Evolutionary conservation across 37 sponge, comb jelly and placozoan species (phyloP).

Genomic region (Mnemiopsis leidyi): DNA sequence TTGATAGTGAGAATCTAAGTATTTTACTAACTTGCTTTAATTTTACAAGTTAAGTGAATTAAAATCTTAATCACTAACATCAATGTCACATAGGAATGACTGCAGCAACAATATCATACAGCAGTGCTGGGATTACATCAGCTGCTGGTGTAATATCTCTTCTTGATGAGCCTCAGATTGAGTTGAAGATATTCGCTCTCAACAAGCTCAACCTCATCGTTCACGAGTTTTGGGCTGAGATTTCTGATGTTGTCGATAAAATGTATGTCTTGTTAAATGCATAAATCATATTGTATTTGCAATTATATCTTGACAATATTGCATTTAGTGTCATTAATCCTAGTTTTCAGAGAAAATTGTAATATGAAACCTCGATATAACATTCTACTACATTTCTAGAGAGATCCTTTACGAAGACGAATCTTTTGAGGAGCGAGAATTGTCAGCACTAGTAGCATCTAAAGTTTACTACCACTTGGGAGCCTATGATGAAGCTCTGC

Average conservation of each 20-base stretch:
- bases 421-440: constrained; percentile 79
- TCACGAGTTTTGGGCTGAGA: constrained; percentile 96
- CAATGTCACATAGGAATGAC: neutral
- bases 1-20: too few relatives aligned
- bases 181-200: constrained; percentile 87
- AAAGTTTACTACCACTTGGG: constrained; percentile 99
- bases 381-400: constrained; percentile 67
- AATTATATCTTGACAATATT: neutral
- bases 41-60: too few relatives aligned
- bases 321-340: too few relatives aligned
- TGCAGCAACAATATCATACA: constrained; percentile 46
- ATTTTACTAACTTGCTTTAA: too few relatives aligned
- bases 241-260: constrained; percentile 77
- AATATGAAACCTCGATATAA: neutral
- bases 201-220: constrained; percentile 85
- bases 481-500: constrained; percentile 85
- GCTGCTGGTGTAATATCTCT: constrained; percentile 90
- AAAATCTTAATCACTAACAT: neutral
- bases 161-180: constrained; percentile 77
- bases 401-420: constrained; percentile 88
- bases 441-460: constrained; percentile 89
- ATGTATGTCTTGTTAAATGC: constrained; percentile 71
- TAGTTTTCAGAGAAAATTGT: neutral
- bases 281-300: neutral
- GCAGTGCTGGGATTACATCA: constrained; percentile 65